Evolutionary conservation across 1,140 invertebrate species (phyloP), one percentile per base, ranked within the genome.

Genomic region (Conus ventricosus): DNA sequence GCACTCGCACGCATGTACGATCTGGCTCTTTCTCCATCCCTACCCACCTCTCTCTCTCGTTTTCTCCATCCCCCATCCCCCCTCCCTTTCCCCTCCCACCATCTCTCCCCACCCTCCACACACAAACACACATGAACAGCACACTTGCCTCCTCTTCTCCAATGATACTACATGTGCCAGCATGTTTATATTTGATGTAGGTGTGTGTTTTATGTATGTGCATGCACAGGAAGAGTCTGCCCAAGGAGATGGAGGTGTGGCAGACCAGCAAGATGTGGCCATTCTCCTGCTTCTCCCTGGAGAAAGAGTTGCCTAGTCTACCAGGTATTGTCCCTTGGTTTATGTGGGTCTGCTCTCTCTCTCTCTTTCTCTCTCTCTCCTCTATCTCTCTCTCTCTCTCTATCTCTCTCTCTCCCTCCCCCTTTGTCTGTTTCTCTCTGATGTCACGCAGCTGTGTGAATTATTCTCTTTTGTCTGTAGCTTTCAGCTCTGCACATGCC

Each of bases 261-360:
- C 90, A 92, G 85, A 78, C 80, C 6, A 87, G 89, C n/a, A 92
- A 93, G 23, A 92, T 92, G 91, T 93, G 92, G 92, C 92, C 91
- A 3, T 93, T 92, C 81, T 91, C 92, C 20, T 92, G 92, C 85
- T 55, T 93, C 20, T 84, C 89, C 27, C 76, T 91, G 55, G 91
- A 92, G 60, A 92, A 92, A 82, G 90, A 91, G 27, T 23, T 90
- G 53, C 91, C 91, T 1, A 90, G 86, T 60, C 81, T 93, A 54
- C 92, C 92, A 88, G 92, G 92, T 93, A 89, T 8, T 6, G 15
- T 71, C 20, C 23, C 8, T 60, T 60, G 8, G 1, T 60, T 15
- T 60, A 8, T 60, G 57, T 60, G 8, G 57, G 8, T 71, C 23
- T n/a, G 11, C 20, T 20, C 23, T 71, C 67, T 71, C 23, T n/a